Base-by-base conservation (phyloP, 2,888 invertebrate species). In the Pachymerium ferrugineum region DNA sequence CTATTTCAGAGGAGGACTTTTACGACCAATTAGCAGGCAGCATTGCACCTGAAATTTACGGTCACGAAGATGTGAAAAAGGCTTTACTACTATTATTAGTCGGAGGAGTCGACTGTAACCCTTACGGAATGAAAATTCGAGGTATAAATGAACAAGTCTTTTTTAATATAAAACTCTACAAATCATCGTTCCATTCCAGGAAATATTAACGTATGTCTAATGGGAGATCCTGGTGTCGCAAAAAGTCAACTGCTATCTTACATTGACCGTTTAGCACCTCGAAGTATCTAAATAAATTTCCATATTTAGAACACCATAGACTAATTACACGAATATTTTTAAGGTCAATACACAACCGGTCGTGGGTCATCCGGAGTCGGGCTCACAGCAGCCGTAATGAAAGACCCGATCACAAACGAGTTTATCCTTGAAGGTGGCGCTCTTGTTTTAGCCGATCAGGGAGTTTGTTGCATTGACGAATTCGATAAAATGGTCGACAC, bases 181-280 rank as follows among this genome's bases (percentile, higher is more conserved):
- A 35, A 35, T 35, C 14, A 62, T 62, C n/a, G n/a, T 38, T 38
- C 38, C 12, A 4, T 47, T 47, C 2, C 16, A 83, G 85, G 85
- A 35, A 84, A 83, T 77, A 96, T 99, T 78, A 99, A 99, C 83
- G 93, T 99, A 77, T 97, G 98, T 80, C 85, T 99, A 79, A 99
- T 99, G 98, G 99, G 99, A 54, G 99, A 99, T 86, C 99, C 99
- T 28, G 99, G 99, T 79, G 99, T 99, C 74, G 99, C 99, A 74
- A 99, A 99, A 85, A 97, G 97, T 0, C 99, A 99, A 84, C 85
- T 99, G 75, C 86, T 99, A 70, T 89, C 90, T 74, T 99, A 96
- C 84, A 96, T 99, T 75, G 93, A 94, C 81, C 89, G 99, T 38
- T 85, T 99, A 74, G 94, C 97, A 2, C 89, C 94, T 1, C 89